Evolutionary conservation across 2,888 invertebrate species (phyloP).

Genomic region (Chrysopilus asiliformis): DNA sequence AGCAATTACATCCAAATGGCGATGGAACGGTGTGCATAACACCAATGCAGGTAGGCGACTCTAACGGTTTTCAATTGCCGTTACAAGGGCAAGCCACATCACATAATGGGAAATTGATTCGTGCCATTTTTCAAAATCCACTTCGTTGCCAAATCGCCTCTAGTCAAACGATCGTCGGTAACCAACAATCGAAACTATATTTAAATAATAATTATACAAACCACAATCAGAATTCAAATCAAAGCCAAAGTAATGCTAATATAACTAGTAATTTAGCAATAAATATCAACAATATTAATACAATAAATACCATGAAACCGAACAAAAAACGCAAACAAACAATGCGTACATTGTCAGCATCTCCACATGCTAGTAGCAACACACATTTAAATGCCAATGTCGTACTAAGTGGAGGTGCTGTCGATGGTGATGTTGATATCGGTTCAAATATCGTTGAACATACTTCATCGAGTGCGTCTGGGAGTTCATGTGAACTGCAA

Average conservation of each 20-base stretch:
- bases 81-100: slow-evolving; percentile 12
- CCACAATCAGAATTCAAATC: slow-evolving; percentile 6
- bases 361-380: no score
- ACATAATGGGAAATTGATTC: slow-evolving; percentile 11
- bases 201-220: slow-evolving; percentile 6
- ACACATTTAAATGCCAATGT: no score
- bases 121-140: slow-evolving; percentile 15
- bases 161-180: no score
- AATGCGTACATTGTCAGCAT: no score
- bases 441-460: no score
- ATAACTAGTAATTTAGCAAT: neutral
- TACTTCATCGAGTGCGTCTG: neutral
- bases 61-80: slow-evolving; percentile 21
- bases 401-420: no score
- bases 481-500: neutral
- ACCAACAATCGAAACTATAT: slow-evolving; percentile 5
- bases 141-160: slow-evolving; percentile 25
- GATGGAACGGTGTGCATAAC: slow-evolving; percentile 75
- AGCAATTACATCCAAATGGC: slow-evolving; percentile 54
- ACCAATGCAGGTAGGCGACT: slow-evolving; percentile 61
- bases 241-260: neutral
- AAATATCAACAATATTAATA: slow-evolving; percentile 2
- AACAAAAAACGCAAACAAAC: slow-evolving; percentile 11
- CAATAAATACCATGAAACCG: neutral
- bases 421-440: no score